Evolutionary conservation across 2,113 vertebrate species (phyloP).

Genomic region (Lamprologus callipterus): DNA sequence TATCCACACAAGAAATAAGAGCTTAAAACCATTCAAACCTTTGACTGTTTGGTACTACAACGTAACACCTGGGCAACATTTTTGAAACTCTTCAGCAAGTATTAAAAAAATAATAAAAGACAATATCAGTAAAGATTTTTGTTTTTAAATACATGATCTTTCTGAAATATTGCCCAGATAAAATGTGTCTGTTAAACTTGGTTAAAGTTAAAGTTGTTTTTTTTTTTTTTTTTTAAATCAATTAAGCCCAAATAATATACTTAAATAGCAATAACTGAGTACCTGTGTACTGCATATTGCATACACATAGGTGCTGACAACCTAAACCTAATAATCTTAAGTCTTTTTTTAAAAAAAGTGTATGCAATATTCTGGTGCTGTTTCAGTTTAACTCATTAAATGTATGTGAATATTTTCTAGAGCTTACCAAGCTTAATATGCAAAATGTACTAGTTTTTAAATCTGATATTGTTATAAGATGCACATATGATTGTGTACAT

Average conservation of each 20-base stretch:
- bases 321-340: conserved; percentile 36
- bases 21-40: not conserved
- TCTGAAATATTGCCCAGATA: not conserved
- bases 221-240: not conserved
- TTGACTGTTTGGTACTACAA: conserved; percentile 25
- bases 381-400: conserved; percentile 38
- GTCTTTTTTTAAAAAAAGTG: not conserved
- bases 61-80: not conserved
- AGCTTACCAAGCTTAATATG: conserved; percentile 48
- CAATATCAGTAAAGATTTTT: not conserved
- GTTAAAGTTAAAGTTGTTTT: not conserved
- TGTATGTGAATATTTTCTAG: conserved; percentile 60
- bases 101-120: not conserved
- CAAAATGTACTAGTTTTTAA: conserved; percentile 54
- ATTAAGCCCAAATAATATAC: conserved; percentile 9
- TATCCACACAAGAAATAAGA: not conserved
- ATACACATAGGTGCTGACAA: conserved; percentile 44
- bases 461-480: conserved; percentile 32
- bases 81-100: not conserved
- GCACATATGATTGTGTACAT: conserved; percentile 35
- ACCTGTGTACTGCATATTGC: conserved; percentile 44
- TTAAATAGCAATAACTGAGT: conserved; percentile 44
- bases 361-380: conserved; percentile 64
- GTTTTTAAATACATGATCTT: not conserved
- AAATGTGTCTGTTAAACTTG: not conserved